phyloP scores from a whole-genome alignment of 2,888 invertebrate species.

The Volucella bombylans region DNA sequence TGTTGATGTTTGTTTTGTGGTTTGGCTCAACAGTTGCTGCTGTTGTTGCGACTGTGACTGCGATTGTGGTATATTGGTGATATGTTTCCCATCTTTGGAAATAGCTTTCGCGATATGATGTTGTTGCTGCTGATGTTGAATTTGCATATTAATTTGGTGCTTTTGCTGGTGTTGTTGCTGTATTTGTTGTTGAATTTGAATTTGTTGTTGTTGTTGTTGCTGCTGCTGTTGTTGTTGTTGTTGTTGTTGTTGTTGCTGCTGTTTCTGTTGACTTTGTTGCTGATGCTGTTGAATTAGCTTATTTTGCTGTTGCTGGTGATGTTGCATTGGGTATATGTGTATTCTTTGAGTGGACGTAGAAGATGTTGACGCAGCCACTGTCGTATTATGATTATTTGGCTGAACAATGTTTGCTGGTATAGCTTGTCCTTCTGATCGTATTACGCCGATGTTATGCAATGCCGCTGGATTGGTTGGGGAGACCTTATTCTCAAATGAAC shows the following conservation, averaged over 20 bases:
- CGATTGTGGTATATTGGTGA: constrained; percentile 39
- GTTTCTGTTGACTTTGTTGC: constrained; percentile 62
- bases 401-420: constrained; percentile 81
- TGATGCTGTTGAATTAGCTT: constrained; percentile 72
- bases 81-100: constrained; percentile 59
- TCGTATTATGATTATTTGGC: constrained; percentile 80
- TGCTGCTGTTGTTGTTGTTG: constrained; percentile 51
- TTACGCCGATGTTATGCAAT: constrained; percentile 49
- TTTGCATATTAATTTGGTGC: constrained; percentile 61
- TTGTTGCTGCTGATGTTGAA: constrained; percentile 66
- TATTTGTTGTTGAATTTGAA: constrained; percentile 67
- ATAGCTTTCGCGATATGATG: constrained; percentile 57
- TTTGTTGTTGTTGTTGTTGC: constrained; percentile 39
- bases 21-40: constrained; percentile 47
- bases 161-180: constrained; percentile 66
- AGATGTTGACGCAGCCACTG: constrained; percentile 64
- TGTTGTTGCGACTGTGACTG: constrained; percentile 36
- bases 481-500: constrained; percentile 55
- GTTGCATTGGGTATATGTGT: constrained; percentile 81
- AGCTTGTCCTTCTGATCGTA: constrained; percentile 73
- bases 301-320: constrained; percentile 77
- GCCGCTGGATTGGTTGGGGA: constrained; percentile 58
- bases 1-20: constrained; percentile 39
- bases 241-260: constrained; percentile 48
- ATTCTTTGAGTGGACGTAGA: constrained; percentile 77